Evolutionary conservation across 2,888 invertebrate species (phyloP), one percentile per base, ranked within the genome.

Genomic region (Cheilosia vulpina): DNA sequence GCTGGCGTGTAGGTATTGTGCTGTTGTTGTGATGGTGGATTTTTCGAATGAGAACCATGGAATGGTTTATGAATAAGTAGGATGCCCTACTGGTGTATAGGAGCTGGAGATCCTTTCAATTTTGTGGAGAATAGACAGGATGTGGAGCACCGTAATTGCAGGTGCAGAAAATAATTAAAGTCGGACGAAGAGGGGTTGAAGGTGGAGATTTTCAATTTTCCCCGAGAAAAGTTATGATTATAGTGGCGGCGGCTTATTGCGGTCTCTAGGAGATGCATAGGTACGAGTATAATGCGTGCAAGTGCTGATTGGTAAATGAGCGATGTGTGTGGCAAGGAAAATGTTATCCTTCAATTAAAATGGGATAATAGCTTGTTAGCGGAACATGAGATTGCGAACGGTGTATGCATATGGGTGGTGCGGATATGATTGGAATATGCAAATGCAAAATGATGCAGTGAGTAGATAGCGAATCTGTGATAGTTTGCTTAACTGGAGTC

Each of bases 141-240:
- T 85, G 68, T 85, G 81, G 85, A 85, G 68, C 81, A 76, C 50
- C 81, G 60, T 85, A 85, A 85, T 85, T 85, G 85, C 81, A 81
- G 72, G 52, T 72, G 66, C 75, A 85, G 81, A 81, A 85, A 81
- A 85, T 85, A 85, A 85, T 85, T 85, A 85, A 77, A 85, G 85
- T 66, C 71, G 57, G 71, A 52, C 80, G 47, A 53, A 53, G 17
- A 31, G 11, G 60, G 50, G 47, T 38, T 43, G 72, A 71, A 71
- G 68, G 78, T 65, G 43, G 45, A 58, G 47, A 71, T 72, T 72
- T 81, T 66, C 71, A 72, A 77, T 76, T 71, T 72, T 34, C 57
- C 55, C 62, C 47, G 21, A 77, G 72, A 72, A 80, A 77, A 71
- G 58, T 80, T 84, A 76, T 84, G 84, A 84, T 76, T 80, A 45